Evolutionary conservation across 2,888 invertebrate genomes (phyloP), one percentile per base, ranked within the genome.

Genomic region (Megamerina dolium): DNA sequence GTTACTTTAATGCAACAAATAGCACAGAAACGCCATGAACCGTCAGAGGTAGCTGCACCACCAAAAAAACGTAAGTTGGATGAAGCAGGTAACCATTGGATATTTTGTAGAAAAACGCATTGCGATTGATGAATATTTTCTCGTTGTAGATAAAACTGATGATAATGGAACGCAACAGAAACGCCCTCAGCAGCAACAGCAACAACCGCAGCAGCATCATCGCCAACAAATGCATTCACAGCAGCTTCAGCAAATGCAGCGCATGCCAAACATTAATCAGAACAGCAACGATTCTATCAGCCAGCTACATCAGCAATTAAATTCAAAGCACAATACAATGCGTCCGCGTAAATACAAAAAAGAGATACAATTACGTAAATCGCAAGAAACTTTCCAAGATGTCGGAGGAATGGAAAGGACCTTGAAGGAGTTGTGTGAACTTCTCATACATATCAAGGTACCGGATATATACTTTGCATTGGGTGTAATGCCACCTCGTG

Each of bases 401-500:
- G 75, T 93, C 58, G 92, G 90, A 32, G 93, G 93, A 9, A 82
- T 85, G 71, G 82, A 85, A 29, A 80, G 80, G 56, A 79, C 84
- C 14, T 74, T 89, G 14, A 67, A 78, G 69, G 78, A 80, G 55
- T 77, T 90, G 2, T 84, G 84, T 63, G 82, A 85, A 61, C 73
- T 89, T 43, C 73, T 93, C 38, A 75, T 90, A 54, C 93, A 94
- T 64, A 81, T 95, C 68, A 86, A 84, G 59, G 88, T 92, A 61
- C 91, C 94, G 3, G 88, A 92, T 68, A 81, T 94, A n/a, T 94
- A 90, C 68, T 75, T 77, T 45, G 78, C 83, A 53, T 75, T 95
- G 49, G 93, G 93, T 2, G 81, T 92, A 40, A 81, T 85, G 51
- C 87, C 94, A 29, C 91, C 94, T 0, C 77, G 90, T 61, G 96